These are phyloP conservation scores for Sigmodon hispidus DNA, from an alignment of 2,113 vertebrate genomes.

Conservation along the genomic window DNA sequence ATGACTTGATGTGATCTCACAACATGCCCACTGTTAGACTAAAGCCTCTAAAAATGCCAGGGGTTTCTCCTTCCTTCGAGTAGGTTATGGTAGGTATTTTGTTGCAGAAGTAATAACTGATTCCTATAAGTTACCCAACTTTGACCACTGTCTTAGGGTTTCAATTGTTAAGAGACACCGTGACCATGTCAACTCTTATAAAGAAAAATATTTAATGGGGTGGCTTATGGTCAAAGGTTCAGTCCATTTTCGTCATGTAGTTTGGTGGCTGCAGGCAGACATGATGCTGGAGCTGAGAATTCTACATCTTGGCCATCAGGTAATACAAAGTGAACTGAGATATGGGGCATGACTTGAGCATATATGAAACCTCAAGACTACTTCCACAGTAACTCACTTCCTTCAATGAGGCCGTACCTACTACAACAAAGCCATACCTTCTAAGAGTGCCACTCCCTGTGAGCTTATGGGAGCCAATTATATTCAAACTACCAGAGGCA, in stretches of 20 bases:
- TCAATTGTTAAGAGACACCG: neutral
- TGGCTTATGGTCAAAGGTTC: neutral
- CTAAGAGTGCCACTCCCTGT: neutral
- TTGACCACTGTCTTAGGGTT: neutral
- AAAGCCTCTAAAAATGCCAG: neutral
- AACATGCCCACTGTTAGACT: neutral
- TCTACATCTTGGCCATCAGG: neutral
- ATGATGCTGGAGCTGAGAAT: neutral
- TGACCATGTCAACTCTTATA: neutral
- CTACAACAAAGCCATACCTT: neutral
- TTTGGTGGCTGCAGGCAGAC: too few relatives aligned
- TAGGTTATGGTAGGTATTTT: neutral
- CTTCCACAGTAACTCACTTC: neutral
- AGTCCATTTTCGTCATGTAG: neutral
- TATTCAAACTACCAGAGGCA: neutral
- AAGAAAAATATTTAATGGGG: neutral
- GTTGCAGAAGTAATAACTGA: neutral
- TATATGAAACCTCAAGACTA: neutral
- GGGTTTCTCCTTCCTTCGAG: neutral
- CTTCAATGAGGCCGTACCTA: neutral
- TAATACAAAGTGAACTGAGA: neutral
- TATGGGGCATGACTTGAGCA: neutral
- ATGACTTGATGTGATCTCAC: neutral
- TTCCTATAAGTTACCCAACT: neutral
- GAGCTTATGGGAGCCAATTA: neutral